Evolutionary conservation across 2,888 invertebrate genomes (phyloP).

Genomic region (Nymphalis urticae): DNA sequence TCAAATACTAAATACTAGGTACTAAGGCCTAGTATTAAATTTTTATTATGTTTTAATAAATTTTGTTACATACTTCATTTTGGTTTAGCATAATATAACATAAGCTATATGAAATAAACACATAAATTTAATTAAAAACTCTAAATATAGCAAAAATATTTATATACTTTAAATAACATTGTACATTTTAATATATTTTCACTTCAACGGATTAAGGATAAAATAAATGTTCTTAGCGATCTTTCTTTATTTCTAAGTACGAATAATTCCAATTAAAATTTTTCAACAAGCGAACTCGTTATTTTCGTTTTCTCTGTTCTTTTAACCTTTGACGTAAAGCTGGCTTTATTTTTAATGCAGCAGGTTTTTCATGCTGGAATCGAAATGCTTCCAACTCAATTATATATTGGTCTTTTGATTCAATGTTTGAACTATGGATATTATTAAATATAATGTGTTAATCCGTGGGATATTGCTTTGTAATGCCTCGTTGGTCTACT

Average conservation of each 20-base stretch:
- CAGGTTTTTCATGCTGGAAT: background rate
- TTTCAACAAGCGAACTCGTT: constrained; percentile 6
- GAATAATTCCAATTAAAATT: constrained; percentile 11
- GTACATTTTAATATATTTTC: background rate
- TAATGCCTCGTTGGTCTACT: no score
- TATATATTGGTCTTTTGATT: background rate
- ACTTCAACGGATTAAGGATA: background rate
- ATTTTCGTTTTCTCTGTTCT: constrained; percentile 3
- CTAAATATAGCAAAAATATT: no score
- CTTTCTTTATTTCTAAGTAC: constrained; percentile 6
- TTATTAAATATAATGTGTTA: background rate
- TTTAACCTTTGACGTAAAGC: constrained; percentile 1
- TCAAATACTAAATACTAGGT: no score
- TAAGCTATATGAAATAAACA: no score
- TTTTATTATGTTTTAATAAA: no score
- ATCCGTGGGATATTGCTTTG: no score
- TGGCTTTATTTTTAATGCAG: constrained; percentile 4
- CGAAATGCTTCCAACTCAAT: background rate
- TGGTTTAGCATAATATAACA: no score
- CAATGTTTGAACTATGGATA: background rate
- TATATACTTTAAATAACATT: background rate
- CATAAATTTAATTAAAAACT: no score
- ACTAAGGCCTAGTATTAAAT: no score
- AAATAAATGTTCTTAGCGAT: background rate
- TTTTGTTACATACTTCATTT: no score